Percentiles rank a stretch among this genome's conserved stretches.
phyloP scores from a whole-genome alignment of 2,888 invertebrate genomes.

The Drosophila hawaiiensis region DNA sequence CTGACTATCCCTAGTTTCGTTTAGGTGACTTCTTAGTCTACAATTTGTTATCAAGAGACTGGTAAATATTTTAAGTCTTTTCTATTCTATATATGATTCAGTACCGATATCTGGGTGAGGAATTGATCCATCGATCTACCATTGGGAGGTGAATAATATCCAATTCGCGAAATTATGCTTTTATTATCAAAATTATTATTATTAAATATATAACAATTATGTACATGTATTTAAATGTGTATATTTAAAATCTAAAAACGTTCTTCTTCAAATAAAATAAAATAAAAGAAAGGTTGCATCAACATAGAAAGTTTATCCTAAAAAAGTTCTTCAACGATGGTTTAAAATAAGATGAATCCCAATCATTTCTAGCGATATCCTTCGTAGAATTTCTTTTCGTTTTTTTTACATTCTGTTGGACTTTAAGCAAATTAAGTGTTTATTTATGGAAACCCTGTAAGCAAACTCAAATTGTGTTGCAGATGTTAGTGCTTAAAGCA shows the following conservation, averaged over 20 bases:
- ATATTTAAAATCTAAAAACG: too few relatives aligned
- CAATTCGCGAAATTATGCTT: too few relatives aligned
- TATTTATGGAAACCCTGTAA: background rate
- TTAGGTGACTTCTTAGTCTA: too few relatives aligned
- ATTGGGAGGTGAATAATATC: too few relatives aligned
- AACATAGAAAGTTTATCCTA: background rate
- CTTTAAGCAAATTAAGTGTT: background rate
- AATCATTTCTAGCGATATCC: background rate
- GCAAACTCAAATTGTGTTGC: background rate
- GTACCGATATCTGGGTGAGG: too few relatives aligned
- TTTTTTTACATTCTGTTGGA: background rate
- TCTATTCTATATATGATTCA: background rate
- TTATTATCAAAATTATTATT: too few relatives aligned
- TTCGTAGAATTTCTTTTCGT: background rate
- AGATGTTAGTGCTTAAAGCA: conserved; percentile 39
- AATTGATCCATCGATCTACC: too few relatives aligned
- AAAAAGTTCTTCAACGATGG: background rate
- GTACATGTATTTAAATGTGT: background rate
- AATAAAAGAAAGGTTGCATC: background rate
- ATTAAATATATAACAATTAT: background rate
- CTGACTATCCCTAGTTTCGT: too few relatives aligned
- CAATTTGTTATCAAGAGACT: too few relatives aligned
- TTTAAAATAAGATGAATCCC: background rate
- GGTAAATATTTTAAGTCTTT: background rate
- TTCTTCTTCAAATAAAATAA: background rate